phyloP scores from a whole-genome alignment of 1,140 invertebrate species.

The Chelonus insularis region DNA sequence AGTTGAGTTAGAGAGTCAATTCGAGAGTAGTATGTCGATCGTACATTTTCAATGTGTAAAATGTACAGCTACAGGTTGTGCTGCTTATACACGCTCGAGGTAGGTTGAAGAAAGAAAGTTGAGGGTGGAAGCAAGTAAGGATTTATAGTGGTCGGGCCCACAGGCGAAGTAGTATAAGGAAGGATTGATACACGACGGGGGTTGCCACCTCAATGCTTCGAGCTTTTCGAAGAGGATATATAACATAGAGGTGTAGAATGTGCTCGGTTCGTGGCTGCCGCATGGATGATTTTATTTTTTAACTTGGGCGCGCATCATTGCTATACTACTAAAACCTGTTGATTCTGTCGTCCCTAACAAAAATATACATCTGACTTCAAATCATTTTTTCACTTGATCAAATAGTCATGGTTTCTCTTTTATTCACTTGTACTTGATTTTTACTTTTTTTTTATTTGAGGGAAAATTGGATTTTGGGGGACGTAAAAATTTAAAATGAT shows the following conservation, averaged over 20 bases:
- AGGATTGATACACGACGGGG: slow-evolving; percentile 12
- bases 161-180: slow-evolving; percentile 8
- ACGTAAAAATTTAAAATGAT: too few relatives aligned
- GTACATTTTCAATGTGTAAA: slow-evolving; percentile 14
- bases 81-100: slow-evolving; percentile 4
- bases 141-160: slow-evolving; percentile 9
- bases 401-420: too few relatives aligned
- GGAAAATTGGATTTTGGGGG: too few relatives aligned
- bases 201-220: slow-evolving; percentile 3
- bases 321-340: slow-evolving; percentile 3
- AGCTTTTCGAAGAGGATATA: slow-evolving; percentile 6
- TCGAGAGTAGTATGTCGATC: not conserved
- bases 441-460: too few relatives aligned
- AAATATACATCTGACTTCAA: too few relatives aligned
- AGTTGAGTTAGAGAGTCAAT: not conserved
- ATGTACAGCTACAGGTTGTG: slow-evolving; percentile 19
- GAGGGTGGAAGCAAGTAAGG: not conserved
- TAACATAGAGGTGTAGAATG: not conserved
- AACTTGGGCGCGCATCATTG: slow-evolving; percentile 4
- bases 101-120: not conserved
- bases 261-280: not conserved
- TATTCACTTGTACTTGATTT: not conserved
- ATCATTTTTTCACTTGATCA: too few relatives aligned
- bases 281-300: slow-evolving; percentile 12
- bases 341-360: not conserved